Conservation (phyloP, 2,113 vertebrate genomes). For the Enhydra lutris region DNA sequence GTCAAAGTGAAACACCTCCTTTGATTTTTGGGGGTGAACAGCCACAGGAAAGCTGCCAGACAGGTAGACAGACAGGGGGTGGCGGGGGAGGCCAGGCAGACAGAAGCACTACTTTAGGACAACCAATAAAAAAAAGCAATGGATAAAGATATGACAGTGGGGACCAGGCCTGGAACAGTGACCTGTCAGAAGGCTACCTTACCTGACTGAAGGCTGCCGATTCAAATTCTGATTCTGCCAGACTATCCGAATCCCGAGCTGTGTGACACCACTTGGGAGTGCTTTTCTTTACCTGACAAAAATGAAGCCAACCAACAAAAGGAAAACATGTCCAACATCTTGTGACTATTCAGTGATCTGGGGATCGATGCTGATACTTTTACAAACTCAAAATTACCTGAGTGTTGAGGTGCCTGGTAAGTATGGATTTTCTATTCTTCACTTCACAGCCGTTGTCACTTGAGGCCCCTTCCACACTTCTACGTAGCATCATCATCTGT, state of each 20-base stretch:
- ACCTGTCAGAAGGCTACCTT: neutral
- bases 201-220: constrained; percentile 82
- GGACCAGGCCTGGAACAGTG: neutral
- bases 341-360: neutral
- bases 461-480: constrained; percentile 78
- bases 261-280: constrained; percentile 52
- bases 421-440: constrained; percentile 80
- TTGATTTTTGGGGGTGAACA: neutral
- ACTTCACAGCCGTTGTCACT: constrained; percentile 81
- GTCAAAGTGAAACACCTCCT: neutral
- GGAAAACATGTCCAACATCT: neutral
- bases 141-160: neutral
- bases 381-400: constrained; percentile 73
- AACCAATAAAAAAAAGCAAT: neutral
- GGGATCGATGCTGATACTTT: neutral
- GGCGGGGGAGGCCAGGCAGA: neutral
- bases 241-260: constrained; percentile 83
- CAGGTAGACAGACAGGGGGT: neutral
- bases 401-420: constrained; percentile 74
- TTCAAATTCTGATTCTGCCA: constrained; percentile 85
- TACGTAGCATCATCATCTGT: constrained; percentile 70
- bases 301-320: neutral
- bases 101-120: neutral
- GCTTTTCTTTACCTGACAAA: constrained; percentile 68
- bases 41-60: neutral